Conservation (phyloP, 2,888 invertebrate genomes). For the Limenitis camilla region DNA sequence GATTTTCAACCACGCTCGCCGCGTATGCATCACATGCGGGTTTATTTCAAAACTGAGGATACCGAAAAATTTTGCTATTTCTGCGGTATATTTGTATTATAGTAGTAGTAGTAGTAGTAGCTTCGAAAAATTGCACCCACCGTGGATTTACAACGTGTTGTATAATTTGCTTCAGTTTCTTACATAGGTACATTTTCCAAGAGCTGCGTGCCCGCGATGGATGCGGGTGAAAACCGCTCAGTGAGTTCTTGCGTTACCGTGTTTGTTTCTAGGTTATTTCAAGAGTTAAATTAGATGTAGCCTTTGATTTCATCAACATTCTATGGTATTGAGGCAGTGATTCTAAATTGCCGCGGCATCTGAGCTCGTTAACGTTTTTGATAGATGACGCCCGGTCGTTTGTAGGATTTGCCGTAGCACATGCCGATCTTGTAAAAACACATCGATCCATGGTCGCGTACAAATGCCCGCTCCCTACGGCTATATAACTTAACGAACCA, state of each 20-base stretch:
- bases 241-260: conserved; percentile 17
- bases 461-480: conserved; percentile 70
- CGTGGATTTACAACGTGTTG: too few relatives aligned
- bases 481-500: conserved; percentile 70
- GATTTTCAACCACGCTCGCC: too few relatives aligned
- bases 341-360: conserved; percentile 67
- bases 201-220: too few relatives aligned
- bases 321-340: conserved; percentile 62
- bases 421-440: conserved; percentile 64
- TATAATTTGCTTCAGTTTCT: too few relatives aligned
- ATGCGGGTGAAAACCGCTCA: too few relatives aligned
- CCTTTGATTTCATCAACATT: conserved; percentile 52
- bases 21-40: too few relatives aligned
- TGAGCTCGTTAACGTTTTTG: conserved; percentile 71
- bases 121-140: too few relatives aligned
- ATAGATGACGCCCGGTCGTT: conserved; percentile 70
- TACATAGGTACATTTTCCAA: too few relatives aligned
- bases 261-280: conserved; percentile 42
- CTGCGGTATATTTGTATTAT: too few relatives aligned
- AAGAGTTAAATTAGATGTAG: conserved; percentile 40
- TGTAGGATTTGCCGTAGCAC: conserved; percentile 70
- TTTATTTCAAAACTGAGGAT: too few relatives aligned
- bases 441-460: conserved; percentile 66
- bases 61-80: too few relatives aligned
- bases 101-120: too few relatives aligned